Evolutionary conservation across 2,888 invertebrate species (phyloP).

Genomic region (Nomada ferruginata): DNA sequence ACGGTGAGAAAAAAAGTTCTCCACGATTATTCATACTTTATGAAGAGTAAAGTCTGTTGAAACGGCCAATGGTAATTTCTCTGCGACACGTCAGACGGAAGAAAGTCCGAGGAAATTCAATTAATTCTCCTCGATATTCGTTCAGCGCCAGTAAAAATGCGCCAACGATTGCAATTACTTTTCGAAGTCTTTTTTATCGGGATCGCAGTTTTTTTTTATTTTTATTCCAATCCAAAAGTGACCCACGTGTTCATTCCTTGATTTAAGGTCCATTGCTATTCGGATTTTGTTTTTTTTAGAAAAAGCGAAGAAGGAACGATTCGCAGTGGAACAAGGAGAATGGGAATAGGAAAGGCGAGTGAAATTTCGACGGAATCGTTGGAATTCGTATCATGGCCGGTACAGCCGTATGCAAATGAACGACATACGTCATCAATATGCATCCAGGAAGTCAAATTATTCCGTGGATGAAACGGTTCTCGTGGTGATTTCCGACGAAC

Average conservation of each 20-base stretch:
- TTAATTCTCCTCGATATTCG: conserved; percentile 69
- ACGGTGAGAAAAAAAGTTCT: background rate
- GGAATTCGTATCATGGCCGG: conserved; percentile 35
- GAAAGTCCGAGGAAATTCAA: conserved; percentile 63
- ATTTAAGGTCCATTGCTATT: conserved; percentile 61
- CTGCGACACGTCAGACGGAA: conserved; percentile 47
- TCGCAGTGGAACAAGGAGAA: background rate
- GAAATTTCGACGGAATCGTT: conserved; percentile 22
- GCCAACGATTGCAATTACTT: conserved; percentile 48
- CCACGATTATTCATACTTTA: conserved; percentile 15
- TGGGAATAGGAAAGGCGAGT: background rate
- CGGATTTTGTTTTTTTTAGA: conserved; percentile 34
- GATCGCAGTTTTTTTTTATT: background rate
- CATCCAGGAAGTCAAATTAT: conserved; percentile 73
- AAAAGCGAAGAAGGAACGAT: background rate
- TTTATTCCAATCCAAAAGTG: conserved; percentile 36
- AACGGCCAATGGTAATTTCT: conserved; percentile 42
- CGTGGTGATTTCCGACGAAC: conserved; percentile 48
- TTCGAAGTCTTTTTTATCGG: conserved; percentile 3
- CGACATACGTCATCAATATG: conserved; percentile 74
- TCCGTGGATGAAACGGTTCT: conserved; percentile 52
- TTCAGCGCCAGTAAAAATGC: conserved; percentile 59
- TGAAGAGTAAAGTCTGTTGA: conserved; percentile 14
- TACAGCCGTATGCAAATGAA: conserved; percentile 69
- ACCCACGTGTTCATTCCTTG: conserved; percentile 31